phyloP scores from a whole-genome alignment of 2,113 vertebrate species.

The Vireo altiloquus region DNA sequence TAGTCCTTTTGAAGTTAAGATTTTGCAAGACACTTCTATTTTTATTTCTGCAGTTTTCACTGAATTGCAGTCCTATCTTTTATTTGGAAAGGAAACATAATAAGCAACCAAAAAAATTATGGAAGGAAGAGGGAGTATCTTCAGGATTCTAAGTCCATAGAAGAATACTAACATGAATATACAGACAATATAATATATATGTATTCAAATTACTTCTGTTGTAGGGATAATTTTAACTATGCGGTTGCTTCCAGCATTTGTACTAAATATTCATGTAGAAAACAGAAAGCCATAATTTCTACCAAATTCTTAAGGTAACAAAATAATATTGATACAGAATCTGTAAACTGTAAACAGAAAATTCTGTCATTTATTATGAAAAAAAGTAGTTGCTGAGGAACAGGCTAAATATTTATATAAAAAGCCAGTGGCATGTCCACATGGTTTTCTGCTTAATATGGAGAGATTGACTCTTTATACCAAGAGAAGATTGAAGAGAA shows the following conservation, averaged over 20 bases:
- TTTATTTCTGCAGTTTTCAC: neutral
- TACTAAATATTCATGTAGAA: neutral
- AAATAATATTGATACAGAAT: neutral
- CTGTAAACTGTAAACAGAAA: neutral
- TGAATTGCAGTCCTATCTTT: neutral
- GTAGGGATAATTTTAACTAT: neutral
- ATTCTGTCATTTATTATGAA: neutral
- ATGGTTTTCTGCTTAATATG: neutral
- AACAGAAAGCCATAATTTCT: neutral
- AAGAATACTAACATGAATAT: neutral
- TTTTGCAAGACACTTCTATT: neutral
- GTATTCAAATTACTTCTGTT: neutral
- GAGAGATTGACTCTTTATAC: neutral
- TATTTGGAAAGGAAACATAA: neutral
- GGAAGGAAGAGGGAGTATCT: neutral
- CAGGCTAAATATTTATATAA: neutral
- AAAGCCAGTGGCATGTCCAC: neutral
- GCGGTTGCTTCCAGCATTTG: neutral
- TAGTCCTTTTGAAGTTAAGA: neutral
- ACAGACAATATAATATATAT: neutral
- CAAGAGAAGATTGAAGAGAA: neutral
- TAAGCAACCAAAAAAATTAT: neutral
- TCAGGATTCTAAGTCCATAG: neutral
- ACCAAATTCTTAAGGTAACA: neutral
- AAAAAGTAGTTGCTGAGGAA: neutral